Percentiles rank a stretch among this genome's conserved stretches.
Evolutionary conservation across 2,888 invertebrate species (phyloP).

Genomic region (Brachynemurus nebulosus): DNA sequence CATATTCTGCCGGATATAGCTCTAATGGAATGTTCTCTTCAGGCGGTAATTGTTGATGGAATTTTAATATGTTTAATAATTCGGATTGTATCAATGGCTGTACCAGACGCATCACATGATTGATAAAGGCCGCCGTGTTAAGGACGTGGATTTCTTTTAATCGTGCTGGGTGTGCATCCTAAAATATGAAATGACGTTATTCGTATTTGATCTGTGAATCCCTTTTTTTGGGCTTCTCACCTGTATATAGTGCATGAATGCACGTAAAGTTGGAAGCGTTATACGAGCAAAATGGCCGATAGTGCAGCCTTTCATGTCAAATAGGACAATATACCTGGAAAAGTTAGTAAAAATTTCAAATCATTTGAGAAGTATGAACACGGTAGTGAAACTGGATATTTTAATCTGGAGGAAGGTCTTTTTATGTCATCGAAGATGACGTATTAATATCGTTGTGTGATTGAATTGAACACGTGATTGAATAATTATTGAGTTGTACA

Average conservation of each 20-base stretch:
- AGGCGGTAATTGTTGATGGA: conserved; percentile 28
- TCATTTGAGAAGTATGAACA: not conserved
- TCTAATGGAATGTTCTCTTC: conserved; percentile 27
- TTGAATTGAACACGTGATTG: no score
- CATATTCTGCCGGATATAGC: conserved; percentile 40
- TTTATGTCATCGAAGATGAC: no score
- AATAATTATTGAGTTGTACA: no score
- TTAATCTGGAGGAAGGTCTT: no score
- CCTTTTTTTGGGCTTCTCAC: no score
- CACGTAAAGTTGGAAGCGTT: conserved; percentile 43
- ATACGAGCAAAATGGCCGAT: conserved; percentile 51
- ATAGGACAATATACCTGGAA: conserved; percentile 46
- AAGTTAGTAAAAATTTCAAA: no score
- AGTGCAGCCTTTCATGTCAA: conserved; percentile 52
- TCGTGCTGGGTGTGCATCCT: conserved; percentile 53
- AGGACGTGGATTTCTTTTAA: conserved; percentile 51
- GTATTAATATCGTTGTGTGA: no score
- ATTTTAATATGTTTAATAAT: conserved; percentile 43
- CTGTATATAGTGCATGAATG: conserved; percentile 54
- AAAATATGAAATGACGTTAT: conserved; percentile 21
- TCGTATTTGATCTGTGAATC: not conserved
- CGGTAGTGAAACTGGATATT: not conserved
- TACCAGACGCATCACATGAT: conserved; percentile 51
- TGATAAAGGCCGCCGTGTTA: conserved; percentile 51
- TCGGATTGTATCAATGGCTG: conserved; percentile 50